Percentiles rank a stretch among this genome's conserved stretches.
Conservation (phyloP, 2,113 vertebrate genomes). For the Dascyllus trimaculatus region DNA sequence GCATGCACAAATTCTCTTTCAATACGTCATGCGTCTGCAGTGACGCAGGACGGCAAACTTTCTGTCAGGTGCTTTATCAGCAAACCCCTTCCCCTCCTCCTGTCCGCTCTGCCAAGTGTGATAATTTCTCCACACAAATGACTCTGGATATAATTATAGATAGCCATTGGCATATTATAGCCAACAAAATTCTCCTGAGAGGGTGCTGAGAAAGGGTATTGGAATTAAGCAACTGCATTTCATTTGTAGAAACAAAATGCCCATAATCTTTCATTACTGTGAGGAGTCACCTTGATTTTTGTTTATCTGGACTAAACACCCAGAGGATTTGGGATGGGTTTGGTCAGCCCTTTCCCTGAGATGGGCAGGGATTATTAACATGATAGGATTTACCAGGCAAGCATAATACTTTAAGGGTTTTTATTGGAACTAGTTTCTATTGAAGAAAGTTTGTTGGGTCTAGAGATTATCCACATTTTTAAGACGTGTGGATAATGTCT, state of each 20-base stretch:
- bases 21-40: not conserved
- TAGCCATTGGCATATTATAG: conserved; percentile 38
- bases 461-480: not conserved
- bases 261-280: conserved; percentile 20
- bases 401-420: not conserved
- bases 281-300: conserved; percentile 54
- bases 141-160: conserved; percentile 73
- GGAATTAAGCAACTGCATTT: conserved; percentile 26
- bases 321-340: conserved; percentile 20
- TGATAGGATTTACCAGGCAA: not conserved
- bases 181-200: conserved; percentile 21
- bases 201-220: not conserved
- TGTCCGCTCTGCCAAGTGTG: conserved; percentile 13
- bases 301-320: conserved; percentile 34
- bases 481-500: too few relatives aligned
- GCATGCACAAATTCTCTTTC: not conserved
- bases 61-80: conserved; percentile 51
- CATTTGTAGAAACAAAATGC: conserved; percentile 35
- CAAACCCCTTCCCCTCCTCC: conserved; percentile 17
- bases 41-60: conserved; percentile 39
- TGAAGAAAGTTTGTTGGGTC: not conserved
- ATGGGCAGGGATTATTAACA: conserved; percentile 27
- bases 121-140: conserved; percentile 52
- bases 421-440: not conserved
- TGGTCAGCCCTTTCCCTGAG: conserved; percentile 3